Conservation (phyloP, 2,888 invertebrate species). For the Dynastes grantii region DNA sequence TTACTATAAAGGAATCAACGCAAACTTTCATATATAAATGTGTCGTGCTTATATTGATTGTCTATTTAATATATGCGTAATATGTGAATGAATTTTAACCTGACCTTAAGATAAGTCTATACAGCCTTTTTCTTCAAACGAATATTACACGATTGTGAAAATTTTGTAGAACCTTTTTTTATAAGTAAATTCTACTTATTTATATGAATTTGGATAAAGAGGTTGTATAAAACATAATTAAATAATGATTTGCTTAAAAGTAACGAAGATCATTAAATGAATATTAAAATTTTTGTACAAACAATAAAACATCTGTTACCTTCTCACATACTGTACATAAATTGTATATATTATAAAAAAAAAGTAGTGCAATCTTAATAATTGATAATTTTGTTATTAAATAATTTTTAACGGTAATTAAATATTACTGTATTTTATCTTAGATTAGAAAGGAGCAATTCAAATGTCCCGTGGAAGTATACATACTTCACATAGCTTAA, state of each 20-base stretch:
- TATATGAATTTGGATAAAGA: neutral
- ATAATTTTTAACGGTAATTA: no score
- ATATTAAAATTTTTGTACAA: neutral
- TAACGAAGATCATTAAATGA: neutral
- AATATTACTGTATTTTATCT: no score
- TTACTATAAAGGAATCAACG: slow-evolving; percentile 55
- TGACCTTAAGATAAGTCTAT: neutral
- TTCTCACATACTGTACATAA: no score
- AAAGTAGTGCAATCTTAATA: no score
- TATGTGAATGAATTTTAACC: slow-evolving; percentile 8
- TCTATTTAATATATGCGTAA: slow-evolving; percentile 3
- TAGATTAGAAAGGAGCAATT: no score
- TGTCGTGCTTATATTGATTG: slow-evolving; percentile 20
- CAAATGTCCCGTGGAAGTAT: no score
- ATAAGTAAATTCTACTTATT: neutral
- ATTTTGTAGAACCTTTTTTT: no score
- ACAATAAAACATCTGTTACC: no score
- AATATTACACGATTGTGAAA: no score
- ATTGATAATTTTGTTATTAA: no score
- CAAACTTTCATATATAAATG: slow-evolving; percentile 33
- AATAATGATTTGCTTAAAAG: neutral
- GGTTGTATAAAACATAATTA: neutral
- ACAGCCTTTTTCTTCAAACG: neutral
- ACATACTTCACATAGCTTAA: no score
- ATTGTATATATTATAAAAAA: no score